Percentiles rank a stretch among this genome's conserved stretches.
Conservation (phyloP, 2,797 vertebrate species). For the Borostomias antarcticus region DNA sequence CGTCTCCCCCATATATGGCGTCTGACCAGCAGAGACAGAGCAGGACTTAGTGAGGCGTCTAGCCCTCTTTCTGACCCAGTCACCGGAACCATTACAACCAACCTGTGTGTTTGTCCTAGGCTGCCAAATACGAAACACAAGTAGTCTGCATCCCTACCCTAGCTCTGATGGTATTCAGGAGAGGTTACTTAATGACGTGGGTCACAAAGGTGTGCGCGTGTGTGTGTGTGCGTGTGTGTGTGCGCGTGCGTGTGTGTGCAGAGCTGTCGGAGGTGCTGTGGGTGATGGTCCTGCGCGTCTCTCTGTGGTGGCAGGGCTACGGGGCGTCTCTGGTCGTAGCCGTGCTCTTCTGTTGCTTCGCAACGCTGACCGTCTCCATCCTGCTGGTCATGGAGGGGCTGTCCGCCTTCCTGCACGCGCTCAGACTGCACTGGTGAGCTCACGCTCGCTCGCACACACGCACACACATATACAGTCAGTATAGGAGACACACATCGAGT, state of each 20-base stretch:
- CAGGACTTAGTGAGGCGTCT: too few relatives aligned
- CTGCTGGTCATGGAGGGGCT: slow-evolving; percentile 88
- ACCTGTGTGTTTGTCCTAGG: too few relatives aligned
- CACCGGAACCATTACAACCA: too few relatives aligned
- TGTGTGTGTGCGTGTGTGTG: background rate
- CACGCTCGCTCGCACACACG: background rate
- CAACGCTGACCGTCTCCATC: slow-evolving; percentile 80
- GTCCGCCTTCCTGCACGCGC: slow-evolving; percentile 84
- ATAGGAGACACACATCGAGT: background rate
- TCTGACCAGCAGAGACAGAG: too few relatives aligned
- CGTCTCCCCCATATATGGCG: too few relatives aligned
- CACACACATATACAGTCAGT: background rate
- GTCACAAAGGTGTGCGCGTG: background rate
- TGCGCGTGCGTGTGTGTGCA: slow-evolving; percentile 48
- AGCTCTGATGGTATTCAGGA: too few relatives aligned
- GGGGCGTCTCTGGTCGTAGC: slow-evolving; percentile 63
- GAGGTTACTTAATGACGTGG: too few relatives aligned
- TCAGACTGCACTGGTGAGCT: slow-evolving; percentile 85
- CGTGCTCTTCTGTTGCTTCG: slow-evolving; percentile 76
- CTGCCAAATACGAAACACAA: too few relatives aligned
- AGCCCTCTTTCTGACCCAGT: too few relatives aligned
- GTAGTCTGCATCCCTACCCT: too few relatives aligned
- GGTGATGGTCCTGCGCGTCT: slow-evolving; percentile 82
- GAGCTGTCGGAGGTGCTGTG: slow-evolving; percentile 87
- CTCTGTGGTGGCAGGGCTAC: slow-evolving; percentile 56